These are phyloP conservation scores for Acrobasis suavella DNA, from an alignment of 2,888 invertebrate species.

Conservation along the genomic window DNA sequence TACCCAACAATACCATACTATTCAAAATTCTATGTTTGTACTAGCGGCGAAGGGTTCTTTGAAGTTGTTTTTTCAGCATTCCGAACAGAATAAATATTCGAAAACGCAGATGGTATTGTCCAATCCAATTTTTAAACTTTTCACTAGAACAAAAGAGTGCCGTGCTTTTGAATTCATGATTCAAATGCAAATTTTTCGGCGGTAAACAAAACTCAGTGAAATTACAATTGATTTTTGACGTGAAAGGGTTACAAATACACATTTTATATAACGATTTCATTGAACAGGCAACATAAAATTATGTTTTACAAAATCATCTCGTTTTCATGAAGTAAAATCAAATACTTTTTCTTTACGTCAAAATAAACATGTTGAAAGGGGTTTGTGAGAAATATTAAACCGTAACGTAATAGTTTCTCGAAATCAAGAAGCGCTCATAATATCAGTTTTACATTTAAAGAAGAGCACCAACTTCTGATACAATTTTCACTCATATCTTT, in stretches of 20 bases:
- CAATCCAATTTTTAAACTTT: constrained; percentile 15
- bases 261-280: neutral
- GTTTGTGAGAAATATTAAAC: no score
- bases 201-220: constrained; percentile 1
- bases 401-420: no score
- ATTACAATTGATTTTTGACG: neutral
- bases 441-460: no score
- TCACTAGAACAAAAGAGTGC: neutral
- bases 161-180: constrained; percentile 4
- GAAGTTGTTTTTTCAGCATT: neutral
- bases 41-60: constrained; percentile 1
- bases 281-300: no score
- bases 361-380: no score
- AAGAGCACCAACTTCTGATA: no score
- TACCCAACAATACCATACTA: neutral
- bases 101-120: constrained; percentile 6
- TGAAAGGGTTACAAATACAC: neutral
- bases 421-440: no score
- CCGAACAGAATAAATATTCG: constrained; percentile 2
- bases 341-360: no score
- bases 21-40: neutral
- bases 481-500: no score
- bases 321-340: no score
- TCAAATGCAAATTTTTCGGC: constrained; percentile 11
- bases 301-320: no score